Evolutionary conservation across 2,797 vertebrate species (phyloP).

Genomic region (Chaetodon trifasciatus): DNA sequence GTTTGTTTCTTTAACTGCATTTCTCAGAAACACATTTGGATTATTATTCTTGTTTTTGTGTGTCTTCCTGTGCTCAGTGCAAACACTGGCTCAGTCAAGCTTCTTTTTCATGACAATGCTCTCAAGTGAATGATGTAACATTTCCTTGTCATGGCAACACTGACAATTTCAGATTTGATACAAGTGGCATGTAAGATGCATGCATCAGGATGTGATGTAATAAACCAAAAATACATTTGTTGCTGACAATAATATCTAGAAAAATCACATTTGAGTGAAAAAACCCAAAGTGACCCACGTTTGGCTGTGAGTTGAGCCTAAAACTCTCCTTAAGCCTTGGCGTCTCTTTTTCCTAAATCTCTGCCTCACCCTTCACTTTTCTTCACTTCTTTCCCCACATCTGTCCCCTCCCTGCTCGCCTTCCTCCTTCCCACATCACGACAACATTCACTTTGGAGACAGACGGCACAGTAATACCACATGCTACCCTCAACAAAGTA

Average conservation of each 20-base stretch:
- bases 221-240: not conserved
- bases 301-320: conserved; percentile 14
- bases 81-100: conserved; percentile 8
- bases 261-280: not conserved
- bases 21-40: conserved; percentile 1
- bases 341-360: conserved; percentile 7
- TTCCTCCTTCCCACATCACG: conserved; percentile 2
- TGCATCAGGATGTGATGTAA: not conserved
- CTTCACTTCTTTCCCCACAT: not conserved
- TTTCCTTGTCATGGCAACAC: conserved; percentile 11
- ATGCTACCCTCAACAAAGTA: not conserved
- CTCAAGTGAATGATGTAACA: conserved; percentile 14
- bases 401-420: not conserved
- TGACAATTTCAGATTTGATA: conserved; percentile 18
- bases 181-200: conserved; percentile 2
- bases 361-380: conserved; percentile 1
- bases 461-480: conserved; percentile 2
- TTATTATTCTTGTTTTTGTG: not conserved
- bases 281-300: not conserved
- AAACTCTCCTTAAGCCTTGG: not conserved
- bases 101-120: not conserved
- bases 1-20: conserved; percentile 10
- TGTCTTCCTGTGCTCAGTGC: not conserved
- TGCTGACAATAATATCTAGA: not conserved
- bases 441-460: not conserved